phyloP scores from a whole-genome alignment of 92 coral and sea anemone genomes.

The Umimayanthus chanpuru region DNA sequence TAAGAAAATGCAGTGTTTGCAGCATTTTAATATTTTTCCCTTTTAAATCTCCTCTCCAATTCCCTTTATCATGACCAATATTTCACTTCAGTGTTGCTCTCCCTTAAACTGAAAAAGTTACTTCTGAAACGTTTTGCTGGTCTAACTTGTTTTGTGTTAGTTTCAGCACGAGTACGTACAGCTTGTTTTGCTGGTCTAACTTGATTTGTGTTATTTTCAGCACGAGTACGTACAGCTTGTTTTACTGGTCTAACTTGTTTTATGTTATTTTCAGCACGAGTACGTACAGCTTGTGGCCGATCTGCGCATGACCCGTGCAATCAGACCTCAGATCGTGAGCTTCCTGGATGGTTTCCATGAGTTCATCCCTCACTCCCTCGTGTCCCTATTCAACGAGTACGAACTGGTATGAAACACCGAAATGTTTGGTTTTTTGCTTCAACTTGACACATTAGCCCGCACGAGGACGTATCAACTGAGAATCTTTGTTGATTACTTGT shows the following conservation, averaged over 20 bases:
- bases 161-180: conserved; percentile 60
- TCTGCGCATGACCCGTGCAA: conserved; percentile 64
- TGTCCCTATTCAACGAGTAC: conserved; percentile 60
- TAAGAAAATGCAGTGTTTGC: no score
- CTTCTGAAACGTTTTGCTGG: background rate
- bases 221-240: conserved; percentile 57
- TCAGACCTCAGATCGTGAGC: conserved; percentile 60
- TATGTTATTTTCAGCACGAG: conserved; percentile 43
- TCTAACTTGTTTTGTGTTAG: background rate
- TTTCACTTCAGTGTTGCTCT: no score
- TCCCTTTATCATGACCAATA: no score
- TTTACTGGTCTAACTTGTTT: background rate
- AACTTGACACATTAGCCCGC: background rate
- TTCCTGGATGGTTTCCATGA: conserved; percentile 65
- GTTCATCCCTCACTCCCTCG: conserved; percentile 64
- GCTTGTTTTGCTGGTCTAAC: background rate
- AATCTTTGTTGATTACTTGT: no score
- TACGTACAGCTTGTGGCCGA: conserved; percentile 64
- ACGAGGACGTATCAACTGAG: background rate
- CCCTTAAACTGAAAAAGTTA: background rate
- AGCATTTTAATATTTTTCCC: no score
- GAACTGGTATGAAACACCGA: conserved; percentile 50
- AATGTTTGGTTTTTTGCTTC: background rate
- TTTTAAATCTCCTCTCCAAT: no score
- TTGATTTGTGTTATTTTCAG: conserved; percentile 20